Conservation (phyloP, 2,113 vertebrate genomes). For the Myrmecophaga tridactyla region DNA sequence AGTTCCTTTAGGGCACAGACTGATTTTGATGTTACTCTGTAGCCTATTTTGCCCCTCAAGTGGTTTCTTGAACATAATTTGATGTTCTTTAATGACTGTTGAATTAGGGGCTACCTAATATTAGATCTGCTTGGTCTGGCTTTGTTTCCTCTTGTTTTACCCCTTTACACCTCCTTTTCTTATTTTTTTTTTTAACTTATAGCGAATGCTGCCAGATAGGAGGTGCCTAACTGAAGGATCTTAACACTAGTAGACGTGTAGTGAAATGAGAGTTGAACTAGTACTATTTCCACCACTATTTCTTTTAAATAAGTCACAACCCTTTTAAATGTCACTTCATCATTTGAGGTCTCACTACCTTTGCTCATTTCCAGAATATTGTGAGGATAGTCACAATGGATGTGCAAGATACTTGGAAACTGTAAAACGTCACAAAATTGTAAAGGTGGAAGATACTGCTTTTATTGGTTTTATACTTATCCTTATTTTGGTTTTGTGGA, state of each 20-base stretch:
- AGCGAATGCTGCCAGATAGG: background rate
- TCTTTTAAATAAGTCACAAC: background rate
- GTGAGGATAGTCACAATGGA: background rate
- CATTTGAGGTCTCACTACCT: background rate
- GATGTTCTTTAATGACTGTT: background rate
- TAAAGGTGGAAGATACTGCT: background rate
- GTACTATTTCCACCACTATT: background rate
- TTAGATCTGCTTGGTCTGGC: background rate
- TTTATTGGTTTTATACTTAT: background rate
- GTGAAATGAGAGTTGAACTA: background rate
- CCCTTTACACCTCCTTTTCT: background rate
- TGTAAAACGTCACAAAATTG: rapidly evolving
- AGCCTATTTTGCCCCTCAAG: background rate
- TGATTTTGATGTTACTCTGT: background rate
- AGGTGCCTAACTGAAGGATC: background rate
- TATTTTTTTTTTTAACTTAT: background rate
- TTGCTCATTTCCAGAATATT: background rate
- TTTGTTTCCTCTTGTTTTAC: background rate
- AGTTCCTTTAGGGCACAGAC: background rate
- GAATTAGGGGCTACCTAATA: background rate
- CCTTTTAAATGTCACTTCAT: background rate
- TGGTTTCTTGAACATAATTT: background rate
- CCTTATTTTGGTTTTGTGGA: background rate
- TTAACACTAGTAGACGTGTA: background rate
- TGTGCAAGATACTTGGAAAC: background rate